A percentile compares a stretch with the other conserved stretches of the same genome.
Conservation (phyloP, 2,797 vertebrate species). For the Selene dorsalis region DNA sequence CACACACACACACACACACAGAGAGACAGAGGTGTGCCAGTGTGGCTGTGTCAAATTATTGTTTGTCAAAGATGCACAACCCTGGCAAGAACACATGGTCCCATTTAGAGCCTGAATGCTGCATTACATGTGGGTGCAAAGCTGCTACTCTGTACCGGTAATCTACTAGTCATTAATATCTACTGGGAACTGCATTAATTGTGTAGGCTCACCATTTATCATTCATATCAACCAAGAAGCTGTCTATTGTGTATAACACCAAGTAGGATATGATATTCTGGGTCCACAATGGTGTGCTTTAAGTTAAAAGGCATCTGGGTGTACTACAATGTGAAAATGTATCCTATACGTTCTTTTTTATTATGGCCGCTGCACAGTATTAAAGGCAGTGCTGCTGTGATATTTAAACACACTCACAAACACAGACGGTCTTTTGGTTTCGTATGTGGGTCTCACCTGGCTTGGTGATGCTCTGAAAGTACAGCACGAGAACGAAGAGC, state of each 20-base stretch:
- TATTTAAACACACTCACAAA: background rate
- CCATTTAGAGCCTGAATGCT: background rate
- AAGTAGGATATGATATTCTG: too few relatives aligned
- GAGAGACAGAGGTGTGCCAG: conserved; percentile 31
- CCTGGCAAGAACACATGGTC: background rate
- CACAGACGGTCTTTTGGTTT: background rate
- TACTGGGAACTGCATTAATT: background rate
- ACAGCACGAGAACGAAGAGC: conserved; percentile 87
- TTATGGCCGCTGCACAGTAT: background rate
- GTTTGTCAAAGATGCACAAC: background rate
- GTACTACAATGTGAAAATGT: background rate
- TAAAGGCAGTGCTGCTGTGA: too few relatives aligned
- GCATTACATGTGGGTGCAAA: background rate
- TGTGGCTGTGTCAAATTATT: background rate
- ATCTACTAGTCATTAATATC: background rate
- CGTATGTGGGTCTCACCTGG: conserved; percentile 80
- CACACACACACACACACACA: conserved; percentile 8
- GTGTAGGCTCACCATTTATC: background rate
- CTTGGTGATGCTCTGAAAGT: conserved; percentile 88
- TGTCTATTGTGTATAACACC: too few relatives aligned
- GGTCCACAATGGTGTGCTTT: too few relatives aligned
- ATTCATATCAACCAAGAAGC: background rate
- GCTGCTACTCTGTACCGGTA: too few relatives aligned
- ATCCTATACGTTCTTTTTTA: background rate
- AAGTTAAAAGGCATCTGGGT: too few relatives aligned